These are phyloP conservation scores for Schizothorax lantsangensis DNA, from an alignment of 2,797 vertebrate genomes.

Conservation along the genomic window DNA sequence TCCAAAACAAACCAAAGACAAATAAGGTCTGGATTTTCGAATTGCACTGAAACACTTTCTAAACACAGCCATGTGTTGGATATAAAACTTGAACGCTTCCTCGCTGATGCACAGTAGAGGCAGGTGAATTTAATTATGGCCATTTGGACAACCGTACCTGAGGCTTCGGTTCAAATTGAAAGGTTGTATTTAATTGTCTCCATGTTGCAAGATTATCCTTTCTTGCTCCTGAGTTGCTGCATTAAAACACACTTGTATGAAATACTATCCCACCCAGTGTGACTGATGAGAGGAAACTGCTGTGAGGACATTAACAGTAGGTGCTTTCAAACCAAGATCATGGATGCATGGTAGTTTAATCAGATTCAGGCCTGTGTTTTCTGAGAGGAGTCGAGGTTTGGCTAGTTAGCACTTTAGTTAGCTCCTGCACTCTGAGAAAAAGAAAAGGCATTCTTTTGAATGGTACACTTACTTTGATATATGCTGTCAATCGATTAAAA, in stretches of 20 bases:
- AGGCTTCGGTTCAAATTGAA: slow-evolving; percentile 64
- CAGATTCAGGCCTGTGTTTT: not conserved
- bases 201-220: slow-evolving; percentile 70
- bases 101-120: slow-evolving; percentile 60
- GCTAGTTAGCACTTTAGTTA: too few relatives aligned
- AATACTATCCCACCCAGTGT: slow-evolving; percentile 38
- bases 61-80: slow-evolving; percentile 76
- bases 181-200: slow-evolving; percentile 74
- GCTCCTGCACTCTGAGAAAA: too few relatives aligned
- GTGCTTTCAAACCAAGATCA: slow-evolving; percentile 23
- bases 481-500: too few relatives aligned
- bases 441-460: too few relatives aligned
- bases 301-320: not conserved
- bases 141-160: slow-evolving; percentile 37
- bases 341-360: slow-evolving; percentile 22
- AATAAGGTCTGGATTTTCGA: slow-evolving; percentile 64
- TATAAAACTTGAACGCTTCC: slow-evolving; percentile 67
- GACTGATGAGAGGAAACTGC: slow-evolving; percentile 17
- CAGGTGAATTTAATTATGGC: slow-evolving; percentile 76
- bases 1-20: slow-evolving; percentile 48
- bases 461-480: too few relatives aligned
- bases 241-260: slow-evolving; percentile 67
- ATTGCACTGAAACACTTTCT: slow-evolving; percentile 68
- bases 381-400: too few relatives aligned
- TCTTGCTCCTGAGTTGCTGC: slow-evolving; percentile 72